Evolutionary conservation across 2,797 vertebrate species (phyloP), one percentile per base, ranked within the genome.

Genomic region (Fistularia tabacaria): DNA sequence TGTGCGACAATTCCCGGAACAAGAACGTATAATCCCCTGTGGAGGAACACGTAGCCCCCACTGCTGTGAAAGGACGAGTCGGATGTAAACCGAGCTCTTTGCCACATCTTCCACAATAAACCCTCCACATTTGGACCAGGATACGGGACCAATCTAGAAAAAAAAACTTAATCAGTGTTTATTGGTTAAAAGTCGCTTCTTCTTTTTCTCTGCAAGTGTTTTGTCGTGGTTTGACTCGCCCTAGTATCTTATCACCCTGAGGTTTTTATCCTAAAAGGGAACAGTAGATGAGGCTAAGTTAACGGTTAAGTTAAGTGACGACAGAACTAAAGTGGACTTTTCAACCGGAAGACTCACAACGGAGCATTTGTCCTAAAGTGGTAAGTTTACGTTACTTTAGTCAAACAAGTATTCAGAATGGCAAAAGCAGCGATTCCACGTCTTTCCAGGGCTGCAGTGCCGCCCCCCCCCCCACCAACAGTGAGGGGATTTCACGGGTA

Each of bases 61-160:
- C 36, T 7, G 50, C 11, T 6, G 36, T 37, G 3, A 67, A 36
- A 89, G 81, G 80, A 3, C 10, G 38, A 50, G 73, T 71, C 83
- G 79, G 76, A 80, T 80, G 85, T 79, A 87, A 89, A 67, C 69
- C 57, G 85, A 89, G 85, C 84, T 36, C 13, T 66, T 79, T 85
- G 86, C 87, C 87, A 81, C 84, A 85, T 90, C 87, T 80, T 83
- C 78, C 73, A 60, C 75, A 78, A 85, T 81, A 81, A 76, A 85
- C 49, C 62, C 67, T 51, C 59, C 57, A 10, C 54, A 13, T 67
- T 38, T 51, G 50, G 69, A 74, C n/a, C 51, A n/a, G 61, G 53
- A 68, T 54, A 54, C 47, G 63, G 66, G 42, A 25, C 8, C 8
- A 64, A 36, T 8, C 10, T 6, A 10, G 46, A 38, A 40, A 40